These are phyloP conservation scores for Gryllus bimaculatus DNA, from an alignment of 1,140 invertebrate genomes.

Conservation along the genomic window DNA sequence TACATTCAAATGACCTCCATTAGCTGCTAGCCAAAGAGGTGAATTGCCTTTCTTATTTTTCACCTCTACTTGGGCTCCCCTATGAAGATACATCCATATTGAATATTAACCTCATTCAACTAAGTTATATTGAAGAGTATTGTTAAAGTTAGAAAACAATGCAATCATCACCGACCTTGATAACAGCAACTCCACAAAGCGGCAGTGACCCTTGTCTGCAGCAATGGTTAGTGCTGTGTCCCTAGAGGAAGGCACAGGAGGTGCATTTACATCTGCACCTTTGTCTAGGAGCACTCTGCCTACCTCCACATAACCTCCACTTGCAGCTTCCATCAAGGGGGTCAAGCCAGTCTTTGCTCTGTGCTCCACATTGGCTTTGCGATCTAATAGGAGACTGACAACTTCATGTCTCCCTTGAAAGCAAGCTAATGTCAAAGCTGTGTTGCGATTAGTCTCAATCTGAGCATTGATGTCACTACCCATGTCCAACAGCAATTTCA, in stretches of 20 bases:
- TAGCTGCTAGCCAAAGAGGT: slow-evolving; percentile 93
- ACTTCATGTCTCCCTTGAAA: slow-evolving; percentile 99
- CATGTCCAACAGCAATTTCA: slow-evolving; percentile 87
- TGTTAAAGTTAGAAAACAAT: not conserved
- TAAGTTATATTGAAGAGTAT: not conserved
- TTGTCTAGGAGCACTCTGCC: slow-evolving; percentile 90
- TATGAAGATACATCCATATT: slow-evolving; percentile 29
- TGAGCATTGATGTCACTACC: slow-evolving; percentile 99
- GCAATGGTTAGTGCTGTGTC: slow-evolving; percentile 98
- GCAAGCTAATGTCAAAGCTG: slow-evolving; percentile 95
- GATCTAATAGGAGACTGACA: slow-evolving; percentile 86
- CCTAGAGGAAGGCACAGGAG: slow-evolving; percentile 92
- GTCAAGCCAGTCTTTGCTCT: slow-evolving; percentile 97
- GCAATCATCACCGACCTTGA: slow-evolving; percentile 31
- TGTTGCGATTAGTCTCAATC: slow-evolving; percentile 99
- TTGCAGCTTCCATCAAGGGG: slow-evolving; percentile 98
- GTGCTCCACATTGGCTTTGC: slow-evolving; percentile 98
- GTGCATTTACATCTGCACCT: slow-evolving; percentile 96
- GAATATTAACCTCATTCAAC: not conserved
- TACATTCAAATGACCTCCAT: slow-evolving; percentile 94
- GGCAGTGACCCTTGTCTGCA: slow-evolving; percentile 95
- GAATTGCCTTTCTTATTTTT: slow-evolving; percentile 99
- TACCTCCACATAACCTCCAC: slow-evolving; percentile 94
- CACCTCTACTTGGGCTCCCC: slow-evolving; percentile 84
- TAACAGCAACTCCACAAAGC: slow-evolving; percentile 84